These are phyloP conservation scores for Drosophila quinaria DNA, from an alignment of 2,888 invertebrate genomes.

Conservation along the genomic window DNA sequence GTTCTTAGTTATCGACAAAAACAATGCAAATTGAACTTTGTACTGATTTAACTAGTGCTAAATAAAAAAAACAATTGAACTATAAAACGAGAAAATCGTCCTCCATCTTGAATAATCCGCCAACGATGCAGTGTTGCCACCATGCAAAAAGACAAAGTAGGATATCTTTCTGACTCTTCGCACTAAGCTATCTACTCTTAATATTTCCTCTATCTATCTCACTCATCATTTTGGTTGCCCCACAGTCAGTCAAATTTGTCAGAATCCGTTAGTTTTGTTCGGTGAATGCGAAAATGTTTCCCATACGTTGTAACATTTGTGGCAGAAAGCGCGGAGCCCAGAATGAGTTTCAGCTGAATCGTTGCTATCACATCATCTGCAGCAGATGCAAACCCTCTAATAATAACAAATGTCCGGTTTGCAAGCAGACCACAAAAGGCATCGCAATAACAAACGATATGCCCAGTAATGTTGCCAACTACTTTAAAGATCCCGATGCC, in stretches of 20 bases:
- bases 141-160: neutral
- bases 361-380: conserved; percentile 61
- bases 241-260: neutral
- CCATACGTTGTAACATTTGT: conserved; percentile 60
- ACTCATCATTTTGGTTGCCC: conserved; percentile 24
- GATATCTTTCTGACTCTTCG: neutral
- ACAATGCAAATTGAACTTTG: conserved; percentile 61
- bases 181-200: neutral
- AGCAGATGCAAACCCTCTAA: conserved; percentile 18
- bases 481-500: conserved; percentile 54
- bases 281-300: conserved; percentile 48
- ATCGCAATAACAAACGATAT: conserved; percentile 36
- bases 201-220: neutral
- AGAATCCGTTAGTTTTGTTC: conserved; percentile 33
- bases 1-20: conserved; percentile 57
- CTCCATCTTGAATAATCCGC: conserved; percentile 10
- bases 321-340: conserved; percentile 1
- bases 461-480: conserved; percentile 45
- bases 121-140: conserved; percentile 31
- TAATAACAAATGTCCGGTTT: conserved; percentile 46
- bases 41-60: conserved; percentile 16
- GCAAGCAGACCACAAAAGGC: conserved; percentile 17
- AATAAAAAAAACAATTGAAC: neutral
- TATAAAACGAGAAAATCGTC: neutral
- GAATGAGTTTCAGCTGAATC: conserved; percentile 31